phyloP scores from a whole-genome alignment of 2,113 vertebrate genomes.

The Brachyhypopomus gauderio region DNA sequence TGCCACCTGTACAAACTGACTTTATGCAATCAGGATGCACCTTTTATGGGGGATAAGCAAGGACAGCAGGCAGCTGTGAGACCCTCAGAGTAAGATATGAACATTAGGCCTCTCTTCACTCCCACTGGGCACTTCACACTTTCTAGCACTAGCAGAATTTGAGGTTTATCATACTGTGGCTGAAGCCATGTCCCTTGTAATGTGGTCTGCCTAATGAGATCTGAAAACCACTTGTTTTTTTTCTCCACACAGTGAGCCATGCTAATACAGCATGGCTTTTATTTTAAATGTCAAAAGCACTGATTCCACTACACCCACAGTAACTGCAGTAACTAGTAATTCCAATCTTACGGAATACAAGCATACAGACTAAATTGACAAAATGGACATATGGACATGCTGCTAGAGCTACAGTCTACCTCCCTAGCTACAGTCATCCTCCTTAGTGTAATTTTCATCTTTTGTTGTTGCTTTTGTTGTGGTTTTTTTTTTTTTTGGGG shows the following conservation, averaged over 20 bases:
- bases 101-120: too few species aligned
- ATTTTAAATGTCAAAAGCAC: not conserved
- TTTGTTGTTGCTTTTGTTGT: too few species aligned
- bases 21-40: conserved; percentile 49
- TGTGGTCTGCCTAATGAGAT: not conserved
- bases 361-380: conserved; percentile 29
- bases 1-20: conserved; percentile 62
- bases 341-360: not conserved
- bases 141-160: not conserved
- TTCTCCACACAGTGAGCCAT: not conserved
- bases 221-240: not conserved
- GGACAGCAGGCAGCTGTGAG: conserved; percentile 53
- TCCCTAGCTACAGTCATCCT: too few species aligned
- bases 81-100: too few species aligned
- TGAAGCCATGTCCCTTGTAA: not conserved
- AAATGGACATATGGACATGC: conserved; percentile 36
- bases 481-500: too few species aligned
- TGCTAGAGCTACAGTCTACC: conserved; percentile 34
- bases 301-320: not conserved
- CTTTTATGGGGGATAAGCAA: conserved; percentile 59
- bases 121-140: not conserved
- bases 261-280: not conserved
- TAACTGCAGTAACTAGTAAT: not conserved
- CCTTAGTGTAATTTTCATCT: too few species aligned
- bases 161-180: conserved; percentile 23